Evolutionary conservation across 2,113 vertebrate species (phyloP), one percentile per base, ranked within the genome.

Genomic region (Lampris incognitus): DNA sequence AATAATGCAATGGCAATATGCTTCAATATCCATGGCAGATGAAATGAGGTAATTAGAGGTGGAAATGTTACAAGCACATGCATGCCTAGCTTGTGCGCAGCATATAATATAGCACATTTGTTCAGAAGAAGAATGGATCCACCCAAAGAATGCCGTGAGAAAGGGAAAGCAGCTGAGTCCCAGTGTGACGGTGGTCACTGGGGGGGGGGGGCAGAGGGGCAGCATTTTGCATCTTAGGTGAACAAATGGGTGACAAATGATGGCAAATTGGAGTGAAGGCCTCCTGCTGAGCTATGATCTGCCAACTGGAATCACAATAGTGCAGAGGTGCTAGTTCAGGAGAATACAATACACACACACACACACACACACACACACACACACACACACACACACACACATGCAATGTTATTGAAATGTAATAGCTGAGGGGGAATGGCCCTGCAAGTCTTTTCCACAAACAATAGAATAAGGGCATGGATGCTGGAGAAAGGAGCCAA

Each of bases 201-300:
- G 79, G 80, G 69, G 40, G 40, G 13, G 50, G 84, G 74, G 65
- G 66, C 69, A 11, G 59, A 76, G 79, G 90, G 87, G 85, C 87
- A 86, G 79, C 84, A 64, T 77, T 90, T 80, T 84, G 88, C 90
- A 90, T 91, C 88, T 86, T 85, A 81, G 78, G 74, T 13, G 76
- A 90, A 91, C 90, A 92, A 93, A 91, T 88, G 92, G 24, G 89
- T 91, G 93, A 93, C 89, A 93, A 92, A 93, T 89, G 92, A 92
- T 89, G 81, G 89, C 94, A 94, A 94, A 94, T 94, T 94, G 92
- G 84, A 91, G 73, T 86, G 92, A 94, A 92, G 88, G 87, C 92
- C 86, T 86, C 93, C 90, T 52, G 91, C 83, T 82, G 92, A 85
- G 92, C 90, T 68, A 72, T 91, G 89, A 91, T 86, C 91, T 84